Evolutionary conservation across 2,113 vertebrate genomes (phyloP).

Genomic region (Syngnathus typhle): DNA sequence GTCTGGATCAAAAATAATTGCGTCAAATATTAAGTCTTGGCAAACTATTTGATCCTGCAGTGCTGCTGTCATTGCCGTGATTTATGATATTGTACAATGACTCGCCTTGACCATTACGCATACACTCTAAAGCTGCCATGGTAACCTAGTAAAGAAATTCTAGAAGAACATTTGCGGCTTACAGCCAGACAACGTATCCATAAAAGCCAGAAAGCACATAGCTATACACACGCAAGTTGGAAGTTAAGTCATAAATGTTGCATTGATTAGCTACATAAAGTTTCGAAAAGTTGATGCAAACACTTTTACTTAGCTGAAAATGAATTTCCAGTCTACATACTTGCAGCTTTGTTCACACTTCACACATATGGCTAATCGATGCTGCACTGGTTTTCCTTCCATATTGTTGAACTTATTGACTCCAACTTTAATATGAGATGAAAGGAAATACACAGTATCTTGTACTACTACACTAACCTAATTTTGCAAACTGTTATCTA

Average conservation of each 20-base stretch:
- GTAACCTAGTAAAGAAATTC: slow-evolving; percentile 56
- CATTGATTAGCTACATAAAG: not conserved
- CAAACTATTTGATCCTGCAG: slow-evolving; percentile 33
- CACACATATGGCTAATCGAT: not conserved
- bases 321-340: not conserved
- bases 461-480: not conserved
- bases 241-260: not conserved
- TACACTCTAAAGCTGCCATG: slow-evolving; percentile 57
- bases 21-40: slow-evolving; percentile 15
- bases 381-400: not conserved
- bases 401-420: not conserved
- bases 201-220: slow-evolving; percentile 16
- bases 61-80: slow-evolving; percentile 39
- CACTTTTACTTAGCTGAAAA: not conserved
- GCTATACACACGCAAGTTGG: not conserved
- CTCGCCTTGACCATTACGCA: slow-evolving; percentile 30
- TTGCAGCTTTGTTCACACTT: not conserved
- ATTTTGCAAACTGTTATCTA: not conserved
- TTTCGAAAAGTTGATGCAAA: not conserved
- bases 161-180: slow-evolving; percentile 31
- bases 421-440: not conserved
- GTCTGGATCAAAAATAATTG: not conserved
- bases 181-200: slow-evolving; percentile 5
- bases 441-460: not conserved
- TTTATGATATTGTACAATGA: slow-evolving; percentile 50